These are phyloP conservation scores for Cyphomyrmex costatus DNA, from an alignment of 1,140 invertebrate genomes.

Conservation along the genomic window DNA sequence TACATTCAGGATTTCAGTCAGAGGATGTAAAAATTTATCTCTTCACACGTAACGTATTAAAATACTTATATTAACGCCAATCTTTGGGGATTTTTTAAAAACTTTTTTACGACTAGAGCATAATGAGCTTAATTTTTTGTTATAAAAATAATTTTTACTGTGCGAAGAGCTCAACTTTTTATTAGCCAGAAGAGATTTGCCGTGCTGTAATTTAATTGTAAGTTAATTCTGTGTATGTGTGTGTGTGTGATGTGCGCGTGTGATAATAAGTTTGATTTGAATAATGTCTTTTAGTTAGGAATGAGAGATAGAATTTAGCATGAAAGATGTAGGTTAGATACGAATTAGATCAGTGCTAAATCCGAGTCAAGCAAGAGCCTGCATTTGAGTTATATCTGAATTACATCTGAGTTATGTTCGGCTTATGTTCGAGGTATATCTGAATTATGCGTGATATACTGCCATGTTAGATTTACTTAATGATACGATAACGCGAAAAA, in stretches of 20 bases:
- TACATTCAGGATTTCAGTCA: too few relatives aligned
- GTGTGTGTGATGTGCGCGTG: too few relatives aligned
- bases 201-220: constrained; percentile 19
- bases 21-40: too few relatives aligned
- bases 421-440: constrained; percentile 48
- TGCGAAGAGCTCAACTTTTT: not conserved
- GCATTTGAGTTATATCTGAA: constrained; percentile 56
- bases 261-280: constrained; percentile 40
- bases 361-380: constrained; percentile 18
- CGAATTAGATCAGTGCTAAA: constrained; percentile 49
- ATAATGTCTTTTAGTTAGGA: constrained; percentile 31
- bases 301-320: constrained; percentile 19
- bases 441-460: constrained; percentile 36
- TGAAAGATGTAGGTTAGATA: constrained; percentile 42
- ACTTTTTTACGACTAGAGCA: too few relatives aligned
- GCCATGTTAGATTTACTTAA: constrained; percentile 22
- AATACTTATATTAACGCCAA: too few relatives aligned
- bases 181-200: not conserved
- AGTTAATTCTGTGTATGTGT: too few relatives aligned
- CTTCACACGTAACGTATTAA: too few relatives aligned
- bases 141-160: too few relatives aligned
- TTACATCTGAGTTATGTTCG: constrained; percentile 59
- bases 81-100: too few relatives aligned
- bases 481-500: constrained; percentile 27
- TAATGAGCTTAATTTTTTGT: too few relatives aligned